Base-by-base conservation (phyloP, 2,888 invertebrate genomes). In the Chrysodeixis includens region DNA sequence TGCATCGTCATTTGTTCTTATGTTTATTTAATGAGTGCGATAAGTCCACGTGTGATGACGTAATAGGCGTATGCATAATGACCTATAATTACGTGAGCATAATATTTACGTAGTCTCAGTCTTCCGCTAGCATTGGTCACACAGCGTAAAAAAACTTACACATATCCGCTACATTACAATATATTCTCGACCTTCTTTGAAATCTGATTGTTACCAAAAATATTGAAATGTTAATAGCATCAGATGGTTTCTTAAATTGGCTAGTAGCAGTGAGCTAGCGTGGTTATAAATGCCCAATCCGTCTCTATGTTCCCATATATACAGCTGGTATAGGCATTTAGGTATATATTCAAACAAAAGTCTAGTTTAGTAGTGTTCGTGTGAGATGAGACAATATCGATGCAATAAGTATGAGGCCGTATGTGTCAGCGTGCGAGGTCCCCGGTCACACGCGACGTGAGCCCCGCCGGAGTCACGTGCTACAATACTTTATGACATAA, bases 361-460 rank as follows among this genome's bases (percentile, higher is more conserved):
- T 14, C 12, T 35, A 9, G 16, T 44, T 63, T 66, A 44, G 52
- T 22, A 30, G 60, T 44, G 59, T 62, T 61, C 57, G 63, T 44
- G 12, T 55, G 53, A 73, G 67, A 71, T 76, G 77, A 70, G 71
- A 80, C 72, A 66, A 68, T 66, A 55, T 68, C 54, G 61, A 74
- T 68, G 66, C 26, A 59, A 22, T 63, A 56, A 71, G 59, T 61
- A 55, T 51, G 53, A 74, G 74, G 72, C 81, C 81, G 76, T 70
- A 74, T 68, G 63, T 59, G 58, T 62, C 55, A 71, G 66, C 56
- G 26, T 56, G 56, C 72, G 66, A 73, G 84, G 83, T 81, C 86
- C 79, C 85, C 85, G 86, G 57, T 55, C 66, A 79, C 76, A 54
- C 40, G 8, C 66, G 76, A 86, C 86, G 88, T 88, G 87, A 76